A percentile compares a stretch with the other conserved stretches of the same genome.
phyloP scores from a whole-genome alignment of 2,797 vertebrate genomes.

The Clangula hyemalis region DNA sequence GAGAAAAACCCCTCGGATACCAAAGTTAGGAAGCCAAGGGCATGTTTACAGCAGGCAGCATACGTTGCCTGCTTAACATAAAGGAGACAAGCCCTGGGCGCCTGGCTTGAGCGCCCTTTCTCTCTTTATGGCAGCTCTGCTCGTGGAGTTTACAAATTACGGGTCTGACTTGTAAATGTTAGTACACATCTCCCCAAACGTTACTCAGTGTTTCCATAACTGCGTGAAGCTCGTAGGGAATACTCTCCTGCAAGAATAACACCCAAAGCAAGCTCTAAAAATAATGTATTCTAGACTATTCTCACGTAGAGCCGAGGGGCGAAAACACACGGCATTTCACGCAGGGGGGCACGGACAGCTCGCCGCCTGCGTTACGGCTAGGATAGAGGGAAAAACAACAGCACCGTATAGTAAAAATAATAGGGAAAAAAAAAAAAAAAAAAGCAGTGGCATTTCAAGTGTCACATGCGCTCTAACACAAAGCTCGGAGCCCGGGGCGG shows the following conservation, averaged over 20 bases:
- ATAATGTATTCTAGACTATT: not conserved
- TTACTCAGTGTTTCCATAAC: conserved; percentile 16
- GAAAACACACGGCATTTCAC: not conserved
- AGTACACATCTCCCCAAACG: not conserved
- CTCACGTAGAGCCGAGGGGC: not conserved
- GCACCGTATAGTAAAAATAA: not conserved
- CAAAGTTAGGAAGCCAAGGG: not conserved
- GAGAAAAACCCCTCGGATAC: not conserved
- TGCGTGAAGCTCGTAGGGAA: not conserved
- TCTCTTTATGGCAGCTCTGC: not conserved
- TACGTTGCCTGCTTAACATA: not conserved
- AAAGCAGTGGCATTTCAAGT: not conserved
- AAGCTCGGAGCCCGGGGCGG: not conserved
- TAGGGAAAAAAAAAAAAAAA: not conserved
- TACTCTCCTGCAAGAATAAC: not conserved
- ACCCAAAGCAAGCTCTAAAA: conserved; percentile 17
- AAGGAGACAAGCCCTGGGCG: not conserved
- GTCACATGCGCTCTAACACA: not conserved
- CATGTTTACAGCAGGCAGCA: not conserved
- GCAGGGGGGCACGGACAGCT: not conserved
- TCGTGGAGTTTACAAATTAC: not conserved
- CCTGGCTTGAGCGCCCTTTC: not conserved
- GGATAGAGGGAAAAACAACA: not conserved
- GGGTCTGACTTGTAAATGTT: not conserved
- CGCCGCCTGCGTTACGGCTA: not conserved